These are phyloP conservation scores for Scartelaos histophorus DNA, from an alignment of 2,113 vertebrate genomes.

Conservation along the genomic window DNA sequence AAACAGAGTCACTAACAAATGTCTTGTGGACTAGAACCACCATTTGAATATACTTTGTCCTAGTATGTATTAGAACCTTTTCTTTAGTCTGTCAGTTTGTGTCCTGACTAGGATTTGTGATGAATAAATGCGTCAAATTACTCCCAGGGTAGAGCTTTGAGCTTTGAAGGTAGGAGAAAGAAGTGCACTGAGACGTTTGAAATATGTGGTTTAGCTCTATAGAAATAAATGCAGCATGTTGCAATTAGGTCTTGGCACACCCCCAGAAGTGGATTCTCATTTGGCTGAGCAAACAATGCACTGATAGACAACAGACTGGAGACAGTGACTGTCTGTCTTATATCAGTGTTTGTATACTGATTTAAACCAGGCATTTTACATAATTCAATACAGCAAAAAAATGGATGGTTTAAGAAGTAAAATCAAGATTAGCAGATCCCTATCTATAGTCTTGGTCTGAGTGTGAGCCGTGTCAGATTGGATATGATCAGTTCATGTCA, in stretches of 20 bases:
- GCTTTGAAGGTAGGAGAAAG: slow-evolving; percentile 17
- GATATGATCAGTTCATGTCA: not conserved
- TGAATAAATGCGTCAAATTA: slow-evolving; percentile 41
- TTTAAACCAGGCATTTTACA: not conserved
- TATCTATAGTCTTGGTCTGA: not conserved
- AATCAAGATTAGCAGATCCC: not conserved
- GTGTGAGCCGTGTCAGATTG: not conserved
- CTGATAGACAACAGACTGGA: slow-evolving; percentile 7
- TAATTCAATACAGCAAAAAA: not conserved
- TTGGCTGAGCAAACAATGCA: slow-evolving; percentile 9
- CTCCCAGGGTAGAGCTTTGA: slow-evolving; percentile 30
- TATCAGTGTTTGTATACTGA: not conserved
- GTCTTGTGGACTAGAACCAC: not conserved
- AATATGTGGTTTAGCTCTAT: slow-evolving; percentile 10
- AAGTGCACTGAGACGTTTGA: slow-evolving; percentile 19
- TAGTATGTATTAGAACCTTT: slow-evolving; percentile 13
- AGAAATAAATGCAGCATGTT: slow-evolving; percentile 32
- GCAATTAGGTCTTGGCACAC: slow-evolving; percentile 20
- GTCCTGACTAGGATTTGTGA: slow-evolving; percentile 13
- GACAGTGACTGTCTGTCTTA: slow-evolving; percentile 6
- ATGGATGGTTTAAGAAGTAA: not conserved
- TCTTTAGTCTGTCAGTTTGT: slow-evolving; percentile 22
- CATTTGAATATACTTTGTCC: not conserved
- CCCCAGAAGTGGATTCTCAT: slow-evolving; percentile 17
- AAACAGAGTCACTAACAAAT: not conserved